Conservation (phyloP, 2,888 invertebrate species). For the Hylaea fasciaria region DNA sequence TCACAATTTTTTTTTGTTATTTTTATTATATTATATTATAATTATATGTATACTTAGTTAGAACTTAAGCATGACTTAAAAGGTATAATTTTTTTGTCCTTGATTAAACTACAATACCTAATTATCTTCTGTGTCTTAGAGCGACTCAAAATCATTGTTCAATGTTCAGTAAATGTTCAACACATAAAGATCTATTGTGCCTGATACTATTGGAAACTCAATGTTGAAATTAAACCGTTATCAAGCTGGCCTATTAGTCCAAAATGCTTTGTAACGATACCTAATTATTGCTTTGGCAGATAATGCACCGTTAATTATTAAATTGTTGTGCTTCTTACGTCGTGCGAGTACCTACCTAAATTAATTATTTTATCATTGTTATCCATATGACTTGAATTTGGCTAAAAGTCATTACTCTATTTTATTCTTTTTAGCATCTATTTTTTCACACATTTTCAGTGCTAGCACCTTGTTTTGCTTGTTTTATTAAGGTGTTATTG, state of each 20-base stretch:
- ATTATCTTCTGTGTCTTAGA: background rate
- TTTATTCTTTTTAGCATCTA: too few species aligned
- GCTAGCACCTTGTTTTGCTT: too few species aligned
- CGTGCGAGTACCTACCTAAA: too few species aligned
- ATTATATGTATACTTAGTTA: too few species aligned
- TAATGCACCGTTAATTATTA: constrained; percentile 40
- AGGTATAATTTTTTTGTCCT: too few species aligned
- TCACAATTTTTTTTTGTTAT: too few species aligned
- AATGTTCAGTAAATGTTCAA: constrained; percentile 1
- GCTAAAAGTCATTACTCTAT: too few species aligned
- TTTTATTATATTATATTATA: too few species aligned
- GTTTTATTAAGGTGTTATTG: background rate
- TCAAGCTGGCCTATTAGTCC: constrained; percentile 17
- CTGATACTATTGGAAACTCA: background rate
- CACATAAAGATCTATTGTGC: background rate
- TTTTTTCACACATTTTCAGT: background rate
- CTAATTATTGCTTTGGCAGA: constrained; percentile 50
- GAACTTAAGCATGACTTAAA: too few species aligned
- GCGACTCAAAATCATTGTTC: background rate
- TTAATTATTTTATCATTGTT: too few species aligned
- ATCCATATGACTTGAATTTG: too few species aligned
- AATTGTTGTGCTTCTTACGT: background rate
- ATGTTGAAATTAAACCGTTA: constrained; percentile 34
- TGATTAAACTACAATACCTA: too few species aligned
- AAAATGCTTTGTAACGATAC: constrained; percentile 57